Percentiles rank a stretch among this genome's conserved stretches.
These are phyloP conservation scores for Leptopilina clavipes DNA, from an alignment of 1,140 invertebrate genomes.

Conservation along the genomic window DNA sequence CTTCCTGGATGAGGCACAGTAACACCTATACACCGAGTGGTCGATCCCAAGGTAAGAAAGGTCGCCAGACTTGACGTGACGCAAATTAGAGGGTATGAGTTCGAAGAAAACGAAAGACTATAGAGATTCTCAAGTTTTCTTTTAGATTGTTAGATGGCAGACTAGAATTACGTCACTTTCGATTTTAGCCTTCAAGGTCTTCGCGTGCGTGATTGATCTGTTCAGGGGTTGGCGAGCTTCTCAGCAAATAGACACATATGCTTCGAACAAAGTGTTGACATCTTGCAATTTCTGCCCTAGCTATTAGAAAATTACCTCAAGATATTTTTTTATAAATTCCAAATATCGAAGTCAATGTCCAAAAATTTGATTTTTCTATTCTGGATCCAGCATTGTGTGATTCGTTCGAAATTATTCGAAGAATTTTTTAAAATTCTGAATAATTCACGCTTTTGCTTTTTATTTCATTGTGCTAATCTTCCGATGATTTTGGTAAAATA, in stretches of 20 bases:
- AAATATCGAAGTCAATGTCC: no score
- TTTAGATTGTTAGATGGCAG: neutral
- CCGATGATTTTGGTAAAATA: no score
- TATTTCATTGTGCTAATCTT: no score
- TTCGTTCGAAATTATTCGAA: no score
- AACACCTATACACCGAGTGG: conserved; percentile 77
- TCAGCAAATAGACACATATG: neutral
- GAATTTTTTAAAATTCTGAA: no score
- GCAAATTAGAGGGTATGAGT: neutral
- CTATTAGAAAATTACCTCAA: neutral
- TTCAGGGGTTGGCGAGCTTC: neutral
- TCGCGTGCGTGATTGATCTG: conserved; percentile 19
- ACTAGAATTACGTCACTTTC: conserved; percentile 5
- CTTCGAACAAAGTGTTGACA: neutral
- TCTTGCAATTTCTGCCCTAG: neutral
- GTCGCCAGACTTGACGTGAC: conserved; percentile 5
- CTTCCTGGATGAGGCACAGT: conserved; percentile 78
- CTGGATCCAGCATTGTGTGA: no score
- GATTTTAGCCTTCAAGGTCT: conserved; percentile 8
- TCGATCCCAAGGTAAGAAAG: conserved; percentile 65
- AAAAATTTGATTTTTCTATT: no score
- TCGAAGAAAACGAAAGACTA: neutral
- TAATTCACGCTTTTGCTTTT: no score
- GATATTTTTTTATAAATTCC: neutral
- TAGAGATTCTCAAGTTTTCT: neutral